Evolutionary conservation across 2,797 vertebrate species (phyloP).

Genomic region (Gila robusta): DNA sequence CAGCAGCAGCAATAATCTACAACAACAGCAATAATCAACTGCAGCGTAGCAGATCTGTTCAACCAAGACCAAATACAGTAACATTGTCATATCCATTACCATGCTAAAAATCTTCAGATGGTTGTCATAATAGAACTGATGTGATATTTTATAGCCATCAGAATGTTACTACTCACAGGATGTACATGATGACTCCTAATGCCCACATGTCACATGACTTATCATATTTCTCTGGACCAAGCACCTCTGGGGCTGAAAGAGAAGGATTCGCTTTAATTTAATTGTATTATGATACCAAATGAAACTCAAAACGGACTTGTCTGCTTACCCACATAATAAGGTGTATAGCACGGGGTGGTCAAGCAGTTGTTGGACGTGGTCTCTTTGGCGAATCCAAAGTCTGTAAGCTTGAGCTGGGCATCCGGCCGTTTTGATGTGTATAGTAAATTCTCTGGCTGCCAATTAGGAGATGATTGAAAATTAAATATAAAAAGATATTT

Average conservation of each 20-base stretch:
- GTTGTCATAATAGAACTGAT: background rate
- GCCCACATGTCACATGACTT: slow-evolving; percentile 94
- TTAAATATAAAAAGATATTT: background rate
- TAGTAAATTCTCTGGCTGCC: slow-evolving; percentile 90
- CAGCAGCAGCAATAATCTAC: too few species aligned
- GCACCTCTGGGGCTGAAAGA: slow-evolving; percentile 85
- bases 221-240: slow-evolving; percentile 90
- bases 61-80: too few species aligned
- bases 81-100: too few species aligned
- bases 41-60: too few species aligned
- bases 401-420: slow-evolving; percentile 87
- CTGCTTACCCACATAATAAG: slow-evolving; percentile 89
- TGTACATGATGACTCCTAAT: slow-evolving; percentile 91
- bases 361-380: slow-evolving; percentile 89
- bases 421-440: slow-evolving; percentile 88
- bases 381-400: slow-evolving; percentile 94
- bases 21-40: too few species aligned
- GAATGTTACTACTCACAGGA: slow-evolving; percentile 82
- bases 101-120: too few species aligned
- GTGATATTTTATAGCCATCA: slow-evolving; percentile 10
- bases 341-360: slow-evolving; percentile 90
- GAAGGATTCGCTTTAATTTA: slow-evolving; percentile 23
- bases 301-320: background rate
- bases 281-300: background rate
- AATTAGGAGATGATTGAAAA: background rate